Conservation (phyloP, 2,797 vertebrate species). For the Ctenopoma multispine region DNA sequence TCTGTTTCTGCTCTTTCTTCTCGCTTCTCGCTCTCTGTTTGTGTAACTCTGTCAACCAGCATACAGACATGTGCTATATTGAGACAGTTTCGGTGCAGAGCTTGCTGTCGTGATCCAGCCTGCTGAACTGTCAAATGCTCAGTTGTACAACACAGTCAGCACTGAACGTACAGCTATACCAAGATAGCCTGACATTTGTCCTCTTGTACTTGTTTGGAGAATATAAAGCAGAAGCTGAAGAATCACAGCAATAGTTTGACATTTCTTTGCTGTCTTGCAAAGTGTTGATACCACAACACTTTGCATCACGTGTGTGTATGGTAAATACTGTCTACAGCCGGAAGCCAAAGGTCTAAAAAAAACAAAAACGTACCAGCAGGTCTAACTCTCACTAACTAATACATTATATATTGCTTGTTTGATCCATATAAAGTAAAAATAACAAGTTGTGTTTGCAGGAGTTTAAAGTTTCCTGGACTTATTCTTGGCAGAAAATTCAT, state of each 20-base stretch:
- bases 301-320: not conserved
- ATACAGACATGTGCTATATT: conserved; percentile 19
- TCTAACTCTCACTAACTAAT: not conserved
- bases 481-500: too few relatives aligned
- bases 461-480: too few relatives aligned
- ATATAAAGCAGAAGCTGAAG: not conserved
- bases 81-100: conserved; percentile 20
- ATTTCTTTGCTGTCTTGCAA: not conserved
- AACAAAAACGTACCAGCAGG: not conserved
- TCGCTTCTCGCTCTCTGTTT: conserved; percentile 18
- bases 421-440: too few relatives aligned
- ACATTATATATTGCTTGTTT: too few relatives aligned
- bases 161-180: conserved; percentile 1
- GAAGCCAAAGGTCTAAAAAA: not conserved
- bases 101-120: conserved; percentile 4
- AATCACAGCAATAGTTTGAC: not conserved
- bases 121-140: conserved; percentile 18
- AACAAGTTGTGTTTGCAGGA: too few relatives aligned
- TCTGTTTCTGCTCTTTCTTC: conserved; percentile 12
- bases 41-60: conserved; percentile 25
- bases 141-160: conserved; percentile 10
- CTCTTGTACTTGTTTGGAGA: not conserved
- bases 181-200: not conserved
- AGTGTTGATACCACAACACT: not conserved
- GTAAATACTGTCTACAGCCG: not conserved